Evolutionary conservation across 1,140 invertebrate species (phyloP), one percentile per base, ranked within the genome.

Genomic region (Euschistus heros): DNA sequence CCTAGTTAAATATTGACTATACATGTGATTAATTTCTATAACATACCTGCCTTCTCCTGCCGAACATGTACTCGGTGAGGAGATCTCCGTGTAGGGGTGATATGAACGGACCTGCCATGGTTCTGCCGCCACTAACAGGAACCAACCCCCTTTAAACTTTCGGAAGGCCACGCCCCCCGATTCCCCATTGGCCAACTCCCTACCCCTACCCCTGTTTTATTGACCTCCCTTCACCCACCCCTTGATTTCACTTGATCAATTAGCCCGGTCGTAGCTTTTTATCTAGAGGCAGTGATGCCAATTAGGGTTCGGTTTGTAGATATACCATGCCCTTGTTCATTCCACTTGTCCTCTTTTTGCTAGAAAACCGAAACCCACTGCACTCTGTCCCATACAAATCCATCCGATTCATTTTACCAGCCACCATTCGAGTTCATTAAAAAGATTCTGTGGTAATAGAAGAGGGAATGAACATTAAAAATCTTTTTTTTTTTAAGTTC

Each of bases 51-150:
- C 90, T 80, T 68, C 90, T 81, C 68, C 91, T 80, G 17, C 91
- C 91, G 72, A 92, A 92, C 90, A 94, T 92, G 70, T 94, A 94
- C 73, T 94, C 91, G 26, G 89, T 91, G 30, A 92, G 80, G 15
- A 92, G 78, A 75, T 92, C 89, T 10, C 88, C 87, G 30, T 89
- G 88, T 22, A 92, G 75, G 0, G 88, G 88, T 46, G 89, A 89
- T 63, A 92, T 76, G 71, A 90, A 91, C 24, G 88, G 88, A 50
- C 89, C 88, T 62, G 88, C 88, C 89, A 91, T 91, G 54, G 27
- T 60, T 66, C 18, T n/a, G 17, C 59, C 15, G 54, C 24, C 20
- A 26, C 22, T 6, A 17, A 18, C 33, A 1, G 3, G 14, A 18
- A 22, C 59, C 59, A 17, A 26, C 26, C 59, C 59, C 30, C 33